Base-by-base conservation (phyloP, 2,113 vertebrate species). In the Caretta caretta region DNA sequence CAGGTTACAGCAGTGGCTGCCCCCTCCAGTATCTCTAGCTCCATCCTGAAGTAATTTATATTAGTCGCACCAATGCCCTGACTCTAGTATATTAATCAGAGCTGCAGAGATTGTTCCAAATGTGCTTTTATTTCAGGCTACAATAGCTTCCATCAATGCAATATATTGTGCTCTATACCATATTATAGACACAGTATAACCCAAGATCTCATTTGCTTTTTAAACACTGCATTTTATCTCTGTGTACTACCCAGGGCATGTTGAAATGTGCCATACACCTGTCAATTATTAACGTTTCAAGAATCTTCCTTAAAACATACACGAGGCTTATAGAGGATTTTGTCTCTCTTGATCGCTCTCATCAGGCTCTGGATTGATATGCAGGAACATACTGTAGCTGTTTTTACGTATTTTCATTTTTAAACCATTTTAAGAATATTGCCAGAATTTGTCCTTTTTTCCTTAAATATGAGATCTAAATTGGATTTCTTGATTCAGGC, bases 391-490 rank as follows among this genome's bases (percentile, higher is more conserved):
- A 89, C 56, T 82, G 83, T 38, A 89, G 92, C 93, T 96, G 62
- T 96, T 97, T 96, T 88, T 92, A 97, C 95, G 95, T 93, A 96
- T 83, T 93, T 96, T 96, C 90, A 92, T 96, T 93, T 86, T 91
- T 91, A 88, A 95, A 80, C 75, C 1, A 0, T 91, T 90, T 0
- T 1, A 94, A 95, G 95, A 90, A 1, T 54, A 79, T 57, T 93
- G 91, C 95, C 95, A 96, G 86, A 93, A 96, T 42, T 46, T 76
- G 46, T 29, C 93, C 3, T 0, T 96, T 93, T 92, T 87, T 94
- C 88, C 95, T 95, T 82, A 94, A 95, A 90, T 42, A 82, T 19
- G 56, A 96, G 93, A 93, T 79, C 57, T 85, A 88, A 95, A 96
- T 90, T 97, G 25, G 48, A 79, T 96, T 96, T 84, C 92, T 91